phyloP scores from a whole-genome alignment of 2,888 invertebrate species.

The Trachelus troglodyta region DNA sequence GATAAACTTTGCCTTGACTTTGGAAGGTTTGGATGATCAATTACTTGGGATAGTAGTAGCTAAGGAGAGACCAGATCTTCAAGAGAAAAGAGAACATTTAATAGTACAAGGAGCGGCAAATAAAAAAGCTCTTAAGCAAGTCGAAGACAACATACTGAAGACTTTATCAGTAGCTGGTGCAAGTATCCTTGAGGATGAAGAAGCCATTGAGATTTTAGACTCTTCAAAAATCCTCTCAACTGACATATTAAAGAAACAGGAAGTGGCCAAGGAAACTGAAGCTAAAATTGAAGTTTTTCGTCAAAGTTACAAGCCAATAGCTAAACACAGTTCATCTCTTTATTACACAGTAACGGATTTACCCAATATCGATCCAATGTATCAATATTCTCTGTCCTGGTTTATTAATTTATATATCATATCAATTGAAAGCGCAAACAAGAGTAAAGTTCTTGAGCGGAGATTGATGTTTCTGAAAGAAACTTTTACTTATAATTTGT shows the following conservation, averaged over 20 bases:
- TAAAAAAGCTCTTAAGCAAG: conserved; percentile 82
- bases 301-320: conserved; percentile 80
- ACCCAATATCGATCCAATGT: conserved; percentile 89
- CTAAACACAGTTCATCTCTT: conserved; percentile 81
- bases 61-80: conserved; percentile 85
- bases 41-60: conserved; percentile 86
- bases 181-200: conserved; percentile 91
- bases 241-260: conserved; percentile 86
- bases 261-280: conserved; percentile 81
- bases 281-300: conserved; percentile 81
- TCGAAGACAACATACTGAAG: conserved; percentile 89
- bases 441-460: conserved; percentile 77
- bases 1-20: conserved; percentile 85
- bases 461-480: conserved; percentile 78
- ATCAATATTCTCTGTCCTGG: conserved; percentile 88
- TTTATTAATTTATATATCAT: conserved; percentile 84
- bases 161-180: conserved; percentile 86
- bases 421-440: conserved; percentile 81
- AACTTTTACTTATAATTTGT: conserved; percentile 83
- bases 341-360: conserved; percentile 87
- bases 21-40: conserved; percentile 86
- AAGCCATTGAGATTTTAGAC: conserved; percentile 87
- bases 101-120: conserved; percentile 85
- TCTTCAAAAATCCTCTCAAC: conserved; percentile 85
- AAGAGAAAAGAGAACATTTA: conserved; percentile 82